Evolutionary conservation across 37 sponge, comb jelly and placozoan genomes (phyloP), one percentile per base, ranked within the genome.

Genomic region (Haliclona indistincta): DNA sequence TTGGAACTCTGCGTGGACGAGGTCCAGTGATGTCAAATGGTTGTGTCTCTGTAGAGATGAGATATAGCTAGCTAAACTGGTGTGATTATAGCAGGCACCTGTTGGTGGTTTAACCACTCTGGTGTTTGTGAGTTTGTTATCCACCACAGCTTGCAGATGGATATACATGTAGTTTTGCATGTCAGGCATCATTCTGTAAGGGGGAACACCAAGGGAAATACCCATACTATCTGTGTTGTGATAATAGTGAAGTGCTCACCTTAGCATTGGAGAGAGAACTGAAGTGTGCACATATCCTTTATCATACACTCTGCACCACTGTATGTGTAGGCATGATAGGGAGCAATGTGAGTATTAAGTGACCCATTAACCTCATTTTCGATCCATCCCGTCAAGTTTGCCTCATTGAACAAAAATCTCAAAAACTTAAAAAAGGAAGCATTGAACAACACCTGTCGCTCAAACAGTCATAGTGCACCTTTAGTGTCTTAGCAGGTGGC

Each of bases 21-120:
- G 95, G 95, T 38, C 84, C 79, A 22, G 97, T 96, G 43, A 96
- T 58, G 41, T 84, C 80, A 83, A 96, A 96, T 30, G 97, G 94
- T 39, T 84, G 73, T 6, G 74, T 37, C 25, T 86, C 90, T 84
- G 64, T 52, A 44, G 43, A 37, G 54, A 22, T 36, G 43, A 17
- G 15, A 66, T 33, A 17, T 2, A 29, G 52, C 56, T 2, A 64
- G 3, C 4, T 2, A 64, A 17, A 47, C 10, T 47, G 34, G 19
- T 3, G 10, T 65, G 5, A 77, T 0, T 30, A 30, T 26, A 7
- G 13, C 51, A 64, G 6, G 13, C 63, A 90, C 91, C 86, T 81
- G 86, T 85, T 35, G 43, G 43, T 56, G 62, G 54, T 42, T 70
- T 81, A 10, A 47, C 51, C 10, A 15, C 15, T 10, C 15, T 17